A percentile compares a stretch with the other conserved stretches of the same genome.
Conservation (phyloP, 2,888 invertebrate genomes). For the Dione juno region DNA sequence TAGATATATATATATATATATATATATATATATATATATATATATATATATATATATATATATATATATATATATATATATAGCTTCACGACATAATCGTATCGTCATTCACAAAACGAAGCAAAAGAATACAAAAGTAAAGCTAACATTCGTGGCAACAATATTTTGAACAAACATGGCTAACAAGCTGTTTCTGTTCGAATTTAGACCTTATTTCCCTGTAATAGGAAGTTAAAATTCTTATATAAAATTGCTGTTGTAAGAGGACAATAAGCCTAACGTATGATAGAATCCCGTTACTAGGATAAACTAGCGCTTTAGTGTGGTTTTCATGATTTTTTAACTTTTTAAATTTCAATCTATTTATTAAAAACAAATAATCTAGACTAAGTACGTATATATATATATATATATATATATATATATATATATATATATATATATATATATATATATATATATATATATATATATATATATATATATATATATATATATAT, state of each 20-base stretch:
- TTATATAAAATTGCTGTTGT: conserved; percentile 2
- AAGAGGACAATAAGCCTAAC: conserved; percentile 14
- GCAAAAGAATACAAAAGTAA: conserved; percentile 35
- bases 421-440: too few relatives aligned
- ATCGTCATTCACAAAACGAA: not conserved
- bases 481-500: too few relatives aligned
- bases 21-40: too few relatives aligned
- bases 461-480: too few relatives aligned
- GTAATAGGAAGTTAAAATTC: conserved; percentile 2
- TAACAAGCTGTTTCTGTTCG: conserved; percentile 29
- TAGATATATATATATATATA: too few relatives aligned
- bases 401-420: too few relatives aligned
- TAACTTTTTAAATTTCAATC: not conserved
- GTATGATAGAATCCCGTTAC: conserved; percentile 19
- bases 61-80: too few relatives aligned
- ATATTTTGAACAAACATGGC: conserved; percentile 41
- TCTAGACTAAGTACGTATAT: too few relatives aligned
- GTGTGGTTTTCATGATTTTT: not conserved
- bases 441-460: too few relatives aligned
- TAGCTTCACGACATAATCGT: too few relatives aligned
- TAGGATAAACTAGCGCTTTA: not conserved
- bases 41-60: too few relatives aligned
- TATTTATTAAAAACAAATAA: not conserved
- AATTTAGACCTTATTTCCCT: not conserved
- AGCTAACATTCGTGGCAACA: conserved; percentile 40